Conservation (phyloP, 2,113 vertebrate genomes). For the Tyrannus savana region DNA sequence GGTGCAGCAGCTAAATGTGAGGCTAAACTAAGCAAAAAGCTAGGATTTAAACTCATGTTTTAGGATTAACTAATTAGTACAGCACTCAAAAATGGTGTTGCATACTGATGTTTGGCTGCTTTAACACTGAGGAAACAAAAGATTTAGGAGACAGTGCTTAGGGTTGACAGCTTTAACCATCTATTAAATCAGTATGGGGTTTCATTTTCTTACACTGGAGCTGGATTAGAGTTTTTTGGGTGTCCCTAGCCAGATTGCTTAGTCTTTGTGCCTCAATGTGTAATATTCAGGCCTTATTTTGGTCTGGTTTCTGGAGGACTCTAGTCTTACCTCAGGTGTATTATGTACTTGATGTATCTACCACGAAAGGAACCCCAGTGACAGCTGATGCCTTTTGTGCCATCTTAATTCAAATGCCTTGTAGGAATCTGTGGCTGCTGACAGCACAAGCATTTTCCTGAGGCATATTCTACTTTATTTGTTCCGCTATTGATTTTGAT, state of each 20-base stretch:
- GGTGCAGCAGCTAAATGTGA: neutral
- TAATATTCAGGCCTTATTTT: neutral
- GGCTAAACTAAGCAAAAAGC: neutral
- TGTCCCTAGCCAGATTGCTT: neutral
- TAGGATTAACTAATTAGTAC: neutral
- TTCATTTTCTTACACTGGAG: neutral
- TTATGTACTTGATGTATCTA: neutral
- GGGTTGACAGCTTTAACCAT: neutral
- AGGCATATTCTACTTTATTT: neutral
- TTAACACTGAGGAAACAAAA: neutral
- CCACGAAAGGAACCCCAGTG: neutral
- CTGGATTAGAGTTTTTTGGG: neutral
- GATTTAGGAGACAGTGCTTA: neutral
- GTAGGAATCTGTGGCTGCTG: neutral
- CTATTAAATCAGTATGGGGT: neutral
- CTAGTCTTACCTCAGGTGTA: neutral
- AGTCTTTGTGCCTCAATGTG: neutral
- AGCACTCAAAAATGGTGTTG: neutral
- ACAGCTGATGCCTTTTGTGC: neutral
- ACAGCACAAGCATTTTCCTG: neutral
- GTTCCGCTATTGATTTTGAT: constrained; percentile 13
- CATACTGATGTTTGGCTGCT: neutral
- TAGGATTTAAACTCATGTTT: neutral
- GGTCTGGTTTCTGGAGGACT: neutral
- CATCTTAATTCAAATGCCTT: neutral